Percentiles rank a stretch among this genome's conserved stretches.
These are phyloP conservation scores for Choreutis nemorana DNA, from an alignment of 2,888 invertebrate species.

Conservation along the genomic window DNA sequence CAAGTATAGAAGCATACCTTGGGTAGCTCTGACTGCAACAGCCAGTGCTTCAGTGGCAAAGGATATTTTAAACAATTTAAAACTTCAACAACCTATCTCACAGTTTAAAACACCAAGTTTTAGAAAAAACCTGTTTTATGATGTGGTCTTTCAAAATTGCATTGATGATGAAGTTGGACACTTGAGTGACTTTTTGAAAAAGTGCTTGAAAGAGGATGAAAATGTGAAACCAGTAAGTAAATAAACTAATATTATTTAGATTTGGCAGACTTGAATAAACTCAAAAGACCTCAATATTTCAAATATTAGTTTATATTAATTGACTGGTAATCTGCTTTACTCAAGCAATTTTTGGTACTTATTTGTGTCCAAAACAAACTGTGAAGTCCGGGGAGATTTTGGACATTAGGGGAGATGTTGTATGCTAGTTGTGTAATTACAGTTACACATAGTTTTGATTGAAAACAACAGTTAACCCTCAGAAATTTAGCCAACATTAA, in stretches of 20 bases:
- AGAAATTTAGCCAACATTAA: no score
- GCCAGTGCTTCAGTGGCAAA: constrained; percentile 81
- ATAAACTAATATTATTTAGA: background rate
- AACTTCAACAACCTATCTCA: constrained; percentile 70
- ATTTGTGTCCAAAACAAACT: no score
- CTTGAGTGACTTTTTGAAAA: constrained; percentile 75
- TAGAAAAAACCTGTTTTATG: constrained; percentile 93
- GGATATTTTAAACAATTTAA: constrained; percentile 82
- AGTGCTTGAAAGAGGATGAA: constrained; percentile 70
- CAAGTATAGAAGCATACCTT: constrained; percentile 71
- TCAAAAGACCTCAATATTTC: no score
- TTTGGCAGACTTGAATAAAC: no score
- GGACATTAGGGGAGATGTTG: no score
- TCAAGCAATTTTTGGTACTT: no score
- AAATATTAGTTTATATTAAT: no score
- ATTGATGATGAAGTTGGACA: constrained; percentile 84
- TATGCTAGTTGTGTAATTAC: no score
- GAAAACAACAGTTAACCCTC: no score
- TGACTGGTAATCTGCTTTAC: no score
- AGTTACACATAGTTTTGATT: no score
- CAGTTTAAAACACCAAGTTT: constrained; percentile 89
- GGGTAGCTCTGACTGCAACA: constrained; percentile 96
- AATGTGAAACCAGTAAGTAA: constrained; percentile 52
- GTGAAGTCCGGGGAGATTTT: no score
- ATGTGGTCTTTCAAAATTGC: constrained; percentile 88